Base-by-base conservation (phyloP, 2,797 vertebrate genomes). In the Buphagus erythrorhynchus region DNA sequence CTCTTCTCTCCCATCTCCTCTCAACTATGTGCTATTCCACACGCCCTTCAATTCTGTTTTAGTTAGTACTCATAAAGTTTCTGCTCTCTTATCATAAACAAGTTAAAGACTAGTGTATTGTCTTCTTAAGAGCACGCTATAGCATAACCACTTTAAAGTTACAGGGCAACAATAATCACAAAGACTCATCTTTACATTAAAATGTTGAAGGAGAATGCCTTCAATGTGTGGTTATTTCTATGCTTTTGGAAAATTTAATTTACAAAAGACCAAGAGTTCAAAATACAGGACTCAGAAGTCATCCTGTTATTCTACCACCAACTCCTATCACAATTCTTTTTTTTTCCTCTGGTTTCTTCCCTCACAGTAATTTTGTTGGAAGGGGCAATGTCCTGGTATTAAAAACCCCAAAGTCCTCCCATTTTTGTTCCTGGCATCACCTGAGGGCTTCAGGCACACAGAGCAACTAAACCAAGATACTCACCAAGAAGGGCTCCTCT, bases 381-480 rank as follows among this genome's bases (percentile, higher is more conserved):
- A 62, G 26, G 5, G 3, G 4, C 16, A 67, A 49, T 9, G 4
- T 52, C n/a, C 45, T 16, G 40, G 4, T 31, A 38, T 10, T 25
- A 43, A 63, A 48, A 33, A 16, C 4, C 3, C 2, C 3, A 1
- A 48, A 25, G 3, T 8, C 11, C 12, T 42, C 38, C 20, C 10
- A 13, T 65, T 43, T 11, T 25, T 16, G 33, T 13, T 66, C 62
- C 40, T 45, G 26, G 9, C 16, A 68, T 72, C 51, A 77, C 1
- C 25, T 76, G 54, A 46, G 55, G 11, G 3, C 20, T 89, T 61
- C 46, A 69, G 38, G 35, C 29, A 66, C 35, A 52, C 2, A 5
- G 5, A 86, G 8, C 6, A 86, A 42, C 18, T 19, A 71, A 83
- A 77, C 9, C 22, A 69, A 55, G 46, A 33, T 10, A 31, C 3